These are phyloP conservation scores for Brachypodius melanocephalos DNA, from an alignment of 2,113 vertebrate genomes.

Conservation along the genomic window DNA sequence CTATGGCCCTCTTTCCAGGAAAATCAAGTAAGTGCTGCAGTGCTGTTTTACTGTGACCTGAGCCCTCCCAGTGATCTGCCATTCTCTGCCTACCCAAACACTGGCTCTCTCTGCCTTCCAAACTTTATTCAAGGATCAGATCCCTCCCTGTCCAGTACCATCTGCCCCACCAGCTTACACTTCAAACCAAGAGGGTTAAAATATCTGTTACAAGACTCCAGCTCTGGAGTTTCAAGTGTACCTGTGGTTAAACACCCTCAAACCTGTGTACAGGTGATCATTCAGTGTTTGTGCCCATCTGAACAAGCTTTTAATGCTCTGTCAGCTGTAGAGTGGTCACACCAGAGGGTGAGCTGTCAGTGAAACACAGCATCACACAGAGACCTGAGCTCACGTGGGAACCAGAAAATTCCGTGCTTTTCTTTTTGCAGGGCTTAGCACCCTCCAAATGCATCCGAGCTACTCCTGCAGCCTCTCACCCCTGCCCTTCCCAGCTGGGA, in stretches of 20 bases:
- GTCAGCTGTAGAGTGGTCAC: neutral
- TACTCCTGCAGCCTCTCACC: neutral
- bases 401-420: neutral
- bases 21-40: neutral
- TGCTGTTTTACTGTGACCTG: neutral
- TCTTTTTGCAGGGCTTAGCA: neutral
- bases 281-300: neutral
- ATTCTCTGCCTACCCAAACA: neutral
- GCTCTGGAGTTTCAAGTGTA: neutral
- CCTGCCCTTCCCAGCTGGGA: neutral
- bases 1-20: neutral
- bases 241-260: neutral
- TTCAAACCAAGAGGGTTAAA: neutral
- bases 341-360: neutral
- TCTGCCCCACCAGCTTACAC: neutral
- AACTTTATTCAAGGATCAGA: neutral
- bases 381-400: neutral
- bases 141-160: neutral
- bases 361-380: neutral
- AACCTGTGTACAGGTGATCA: rapidly evolving
- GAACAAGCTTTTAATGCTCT: neutral
- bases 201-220: neutral
- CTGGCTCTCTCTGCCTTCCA: neutral
- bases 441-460: neutral
- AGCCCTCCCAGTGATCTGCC: neutral